These are phyloP conservation scores for Augochlora pura DNA, from an alignment of 1,140 invertebrate genomes.

Conservation along the genomic window DNA sequence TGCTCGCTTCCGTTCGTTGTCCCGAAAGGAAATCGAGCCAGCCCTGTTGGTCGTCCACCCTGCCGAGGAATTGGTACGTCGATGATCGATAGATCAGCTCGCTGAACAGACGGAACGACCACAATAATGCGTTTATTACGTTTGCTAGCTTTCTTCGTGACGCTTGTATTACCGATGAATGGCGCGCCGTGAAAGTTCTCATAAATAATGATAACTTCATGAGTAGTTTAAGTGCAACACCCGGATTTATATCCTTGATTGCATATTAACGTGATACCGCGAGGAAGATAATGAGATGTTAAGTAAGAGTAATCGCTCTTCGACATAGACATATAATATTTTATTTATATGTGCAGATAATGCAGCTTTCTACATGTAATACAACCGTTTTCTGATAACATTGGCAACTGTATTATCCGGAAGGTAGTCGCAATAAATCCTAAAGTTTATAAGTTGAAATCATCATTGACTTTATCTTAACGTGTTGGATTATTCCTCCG, in stretches of 20 bases:
- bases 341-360: too few species aligned
- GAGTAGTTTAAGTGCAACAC: not conserved
- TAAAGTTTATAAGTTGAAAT: not conserved
- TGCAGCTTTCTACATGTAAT: too few species aligned
- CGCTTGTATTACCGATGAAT: not conserved
- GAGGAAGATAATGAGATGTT: not conserved
- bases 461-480: too few species aligned
- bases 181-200: not conserved
- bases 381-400: not conserved
- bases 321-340: not conserved
- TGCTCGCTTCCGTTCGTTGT: not conserved
- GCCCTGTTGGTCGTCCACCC: too few species aligned
- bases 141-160: too few species aligned
- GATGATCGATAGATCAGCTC: not conserved
- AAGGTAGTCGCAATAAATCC: not conserved
- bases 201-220: not conserved
- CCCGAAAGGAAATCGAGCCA: constrained; percentile 1
- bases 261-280: not conserved
- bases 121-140: not conserved
- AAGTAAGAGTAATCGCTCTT: not conserved
- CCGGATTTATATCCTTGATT: not conserved
- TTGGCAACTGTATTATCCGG: not conserved
- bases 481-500: too few species aligned
- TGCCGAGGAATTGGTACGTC: too few species aligned
- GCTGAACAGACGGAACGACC: not conserved